Conservation (phyloP, 2,113 vertebrate species). For the Phoxinus phoxinus region DNA sequence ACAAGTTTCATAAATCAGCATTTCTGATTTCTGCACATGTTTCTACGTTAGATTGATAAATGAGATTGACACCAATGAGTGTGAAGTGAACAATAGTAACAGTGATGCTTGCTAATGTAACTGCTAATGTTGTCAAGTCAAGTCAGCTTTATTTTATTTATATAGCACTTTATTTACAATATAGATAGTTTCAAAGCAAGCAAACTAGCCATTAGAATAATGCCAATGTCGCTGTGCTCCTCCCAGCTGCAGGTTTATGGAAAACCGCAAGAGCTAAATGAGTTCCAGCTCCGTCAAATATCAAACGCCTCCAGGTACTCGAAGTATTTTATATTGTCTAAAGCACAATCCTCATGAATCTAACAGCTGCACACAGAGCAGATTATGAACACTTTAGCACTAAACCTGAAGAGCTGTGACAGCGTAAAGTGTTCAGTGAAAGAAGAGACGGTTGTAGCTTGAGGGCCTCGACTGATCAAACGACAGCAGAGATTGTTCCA, state of each 20-base stretch:
- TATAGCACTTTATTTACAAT: too few species aligned
- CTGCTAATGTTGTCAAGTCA: not conserved
- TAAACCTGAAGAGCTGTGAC: conserved; percentile 69
- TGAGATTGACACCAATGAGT: too few species aligned
- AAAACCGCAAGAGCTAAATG: conserved; percentile 13
- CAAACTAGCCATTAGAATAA: conserved; percentile 13
- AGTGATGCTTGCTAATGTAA: not conserved
- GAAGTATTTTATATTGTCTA: conserved; percentile 26
- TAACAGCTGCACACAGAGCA: conserved; percentile 18
- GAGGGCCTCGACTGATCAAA: conserved; percentile 55
- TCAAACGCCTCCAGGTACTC: conserved; percentile 2
- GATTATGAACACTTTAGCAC: conserved; percentile 60
- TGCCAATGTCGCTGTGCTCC: not conserved
- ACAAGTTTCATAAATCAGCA: too few species aligned
- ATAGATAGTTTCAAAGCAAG: too few species aligned
- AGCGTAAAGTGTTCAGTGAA: conserved; percentile 63
- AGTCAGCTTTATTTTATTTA: too few species aligned
- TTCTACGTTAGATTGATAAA: too few species aligned
- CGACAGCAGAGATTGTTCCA: conserved; percentile 51
- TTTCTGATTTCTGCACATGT: too few species aligned
- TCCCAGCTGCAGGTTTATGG: not conserved
- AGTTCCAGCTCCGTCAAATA: conserved; percentile 40
- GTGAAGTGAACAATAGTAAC: not conserved
- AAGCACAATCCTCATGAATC: conserved; percentile 30
- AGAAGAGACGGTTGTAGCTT: conserved; percentile 62